Base-by-base conservation (phyloP, 2,888 invertebrate species). In the Agrochola litura region DNA sequence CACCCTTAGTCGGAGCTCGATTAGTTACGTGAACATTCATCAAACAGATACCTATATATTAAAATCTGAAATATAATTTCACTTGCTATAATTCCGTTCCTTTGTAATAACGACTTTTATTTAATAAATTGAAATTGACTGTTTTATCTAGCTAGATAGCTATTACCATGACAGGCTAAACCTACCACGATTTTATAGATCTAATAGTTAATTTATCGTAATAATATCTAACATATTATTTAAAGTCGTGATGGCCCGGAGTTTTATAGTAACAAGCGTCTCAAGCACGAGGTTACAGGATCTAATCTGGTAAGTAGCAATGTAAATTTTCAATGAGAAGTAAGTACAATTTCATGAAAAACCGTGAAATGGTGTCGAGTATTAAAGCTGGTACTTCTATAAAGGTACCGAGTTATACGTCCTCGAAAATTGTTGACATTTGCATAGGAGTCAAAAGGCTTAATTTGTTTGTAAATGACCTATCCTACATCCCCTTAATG, bases 41-140 rank as follows among this genome's bases (percentile, higher is more conserved):
- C 30, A 46, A 66, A 79, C 65, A 73, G 16, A 25, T 79, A n/a
- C n/a, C n/a, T n/a, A n/a, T 16, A 58, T n/a, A 72, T 37, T 66
- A 46, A 46, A 54, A n/a, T 52, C 25, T 46, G 19, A n/a, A 63
- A 66, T 64, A 75, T 77, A 84, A 83, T 74, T 84, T 72, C 83
- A 72, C 83, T 77, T 77, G 81, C 81, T 81, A 73, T 56, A 56
- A 37, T 58, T 54, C 25, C 30, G 19, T 63, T 75, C 5, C 12
- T 64, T 65, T 41, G 25, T n/a, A 41, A 63, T 70, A 70, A 1
- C 37, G 63, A 60, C n/a, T 63, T 16, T 46, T 16, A 56, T 61
- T 75, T 61, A 71, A 41, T 74, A 46, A 52, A 56, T 56, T 69
- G 16, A 52, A 70, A 75, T 82, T 83, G 72, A 83, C 76, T 66